Base-by-base conservation (phyloP, 2,113 vertebrate genomes). In the Albula glossodonta region DNA sequence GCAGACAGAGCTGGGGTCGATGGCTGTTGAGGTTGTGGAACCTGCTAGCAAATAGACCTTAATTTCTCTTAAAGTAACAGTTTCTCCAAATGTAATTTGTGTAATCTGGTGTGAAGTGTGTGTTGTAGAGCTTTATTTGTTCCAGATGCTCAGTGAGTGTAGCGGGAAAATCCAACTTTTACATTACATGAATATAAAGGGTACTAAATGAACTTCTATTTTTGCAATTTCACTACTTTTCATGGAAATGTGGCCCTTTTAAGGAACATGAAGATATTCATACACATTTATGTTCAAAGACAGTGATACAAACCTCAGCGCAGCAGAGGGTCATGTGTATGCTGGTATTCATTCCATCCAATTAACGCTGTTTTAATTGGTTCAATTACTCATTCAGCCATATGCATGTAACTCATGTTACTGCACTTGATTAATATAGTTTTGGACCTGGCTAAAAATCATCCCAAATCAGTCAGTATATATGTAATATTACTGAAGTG, bases 231-330 rank as follows among this genome's bases (percentile, higher is more conserved):
- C 11, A 85, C 63, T n/a, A 19, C 4, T 66, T 63, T 57, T 2
- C 51, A 48, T 0, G 13, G 25, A 51, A 63, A 5, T 22, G 11
- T 51, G 49, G 25, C 5, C 79, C 48, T 17, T 63, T 53, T 22
- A 83, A 81, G 56, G 50, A 80, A 60, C 52, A 49, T 48, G n/a
- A 84, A 25, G 70, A 13, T 84, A 74, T 84, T 49, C 4, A 53
- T 53, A 13, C 52, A 53, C 41, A 51, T 51, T 41, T 78, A 84
- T 41, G 31, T 41, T 41, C 31, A 41, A 41, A 41, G 31, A 41
- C 31, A 41, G 31, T 41, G 31, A 41, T 41, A 41, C 31, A 41
- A 41, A 41, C 31, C 31, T 41, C 31, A 41, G 31, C 1, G 31
- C 31, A 41, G 31, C 31, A 41, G 31, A 41, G 31, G 31, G 31